These are phyloP conservation scores for Diadophis punctatus DNA, from an alignment of 2,113 vertebrate species.

Conservation along the genomic window DNA sequence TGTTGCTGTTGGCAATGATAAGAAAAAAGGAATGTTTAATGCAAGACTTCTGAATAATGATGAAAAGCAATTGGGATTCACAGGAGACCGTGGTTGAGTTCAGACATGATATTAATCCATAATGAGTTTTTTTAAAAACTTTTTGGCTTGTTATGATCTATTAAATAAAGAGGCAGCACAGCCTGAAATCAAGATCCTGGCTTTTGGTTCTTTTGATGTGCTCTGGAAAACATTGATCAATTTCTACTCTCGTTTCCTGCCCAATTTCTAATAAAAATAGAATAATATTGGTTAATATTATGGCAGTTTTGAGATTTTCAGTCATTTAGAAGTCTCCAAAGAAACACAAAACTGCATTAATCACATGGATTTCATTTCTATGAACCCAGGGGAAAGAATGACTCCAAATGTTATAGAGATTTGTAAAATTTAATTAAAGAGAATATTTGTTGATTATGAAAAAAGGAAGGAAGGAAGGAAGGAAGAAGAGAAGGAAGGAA, in stretches of 20 bases:
- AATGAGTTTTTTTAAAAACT: background rate
- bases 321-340: background rate
- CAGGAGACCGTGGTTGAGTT: background rate
- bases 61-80: background rate
- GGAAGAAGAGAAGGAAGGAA: background rate
- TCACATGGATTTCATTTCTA: background rate
- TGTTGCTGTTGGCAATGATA: background rate
- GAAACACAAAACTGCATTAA: background rate
- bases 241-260: background rate
- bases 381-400: background rate
- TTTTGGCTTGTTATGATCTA: background rate
- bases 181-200: background rate
- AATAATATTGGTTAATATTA: background rate
- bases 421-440: background rate
- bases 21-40: background rate
- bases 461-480: background rate
- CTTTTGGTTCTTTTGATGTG: background rate
- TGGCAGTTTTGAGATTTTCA: background rate
- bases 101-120: background rate
- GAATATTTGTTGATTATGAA: background rate
- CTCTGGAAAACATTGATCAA: background rate
- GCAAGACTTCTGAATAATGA: background rate
- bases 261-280: background rate
- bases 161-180: background rate
- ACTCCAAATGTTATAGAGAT: background rate